These are phyloP conservation scores for Xestia sexstrigata DNA, from an alignment of 2,888 invertebrate genomes.

Conservation along the genomic window DNA sequence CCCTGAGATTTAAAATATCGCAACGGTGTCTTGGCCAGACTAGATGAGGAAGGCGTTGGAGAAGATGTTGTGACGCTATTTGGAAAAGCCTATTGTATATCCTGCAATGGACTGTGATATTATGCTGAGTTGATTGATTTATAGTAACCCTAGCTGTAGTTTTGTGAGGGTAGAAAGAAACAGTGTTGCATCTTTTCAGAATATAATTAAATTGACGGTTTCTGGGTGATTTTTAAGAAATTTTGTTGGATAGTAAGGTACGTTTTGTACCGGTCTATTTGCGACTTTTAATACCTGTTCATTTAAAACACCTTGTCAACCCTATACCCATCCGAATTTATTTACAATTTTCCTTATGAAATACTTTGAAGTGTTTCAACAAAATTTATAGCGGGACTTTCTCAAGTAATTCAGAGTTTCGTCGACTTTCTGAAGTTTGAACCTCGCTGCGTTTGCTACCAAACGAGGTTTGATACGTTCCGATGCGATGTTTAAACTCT, in stretches of 20 bases:
- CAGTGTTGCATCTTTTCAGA: not conserved
- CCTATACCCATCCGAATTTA: constrained; percentile 73
- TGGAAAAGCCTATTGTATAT: not conserved
- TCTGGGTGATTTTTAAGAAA: not conserved
- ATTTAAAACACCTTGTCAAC: constrained; percentile 52
- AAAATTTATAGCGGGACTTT: constrained; percentile 83
- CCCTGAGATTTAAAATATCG: not conserved
- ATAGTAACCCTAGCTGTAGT: not conserved
- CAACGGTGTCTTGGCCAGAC: not conserved
- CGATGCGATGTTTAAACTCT: constrained; percentile 65
- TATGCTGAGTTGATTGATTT: not conserved
- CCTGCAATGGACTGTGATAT: not conserved
- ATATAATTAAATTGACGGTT: not conserved
- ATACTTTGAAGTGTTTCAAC: constrained; percentile 80
- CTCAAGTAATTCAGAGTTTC: constrained; percentile 79
- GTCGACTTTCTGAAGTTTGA: constrained; percentile 62
- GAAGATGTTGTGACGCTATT: not conserved
- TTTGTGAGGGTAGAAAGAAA: not conserved
- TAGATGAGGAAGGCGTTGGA: not conserved
- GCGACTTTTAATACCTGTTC: not conserved
- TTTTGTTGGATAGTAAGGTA: not conserved
- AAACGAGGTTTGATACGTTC: constrained; percentile 68
- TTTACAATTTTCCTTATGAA: constrained; percentile 86
- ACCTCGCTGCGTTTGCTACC: constrained; percentile 61
- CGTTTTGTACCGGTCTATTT: not conserved